phyloP scores from a whole-genome alignment of 2,888 invertebrate species.

The Drosophila paranaensis region DNA sequence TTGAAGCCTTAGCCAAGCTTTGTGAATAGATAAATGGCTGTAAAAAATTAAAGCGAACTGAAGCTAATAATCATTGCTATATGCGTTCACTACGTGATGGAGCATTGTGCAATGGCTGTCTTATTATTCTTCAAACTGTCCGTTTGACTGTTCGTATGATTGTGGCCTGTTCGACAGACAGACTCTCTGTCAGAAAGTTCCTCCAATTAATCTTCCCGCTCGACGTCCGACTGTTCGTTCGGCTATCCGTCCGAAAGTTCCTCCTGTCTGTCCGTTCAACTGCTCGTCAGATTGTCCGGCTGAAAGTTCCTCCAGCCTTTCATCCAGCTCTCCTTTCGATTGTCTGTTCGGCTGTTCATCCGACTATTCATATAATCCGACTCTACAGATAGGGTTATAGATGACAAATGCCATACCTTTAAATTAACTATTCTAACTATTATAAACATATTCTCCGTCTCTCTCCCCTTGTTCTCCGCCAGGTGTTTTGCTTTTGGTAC shows the following conservation, averaged over 20 bases:
- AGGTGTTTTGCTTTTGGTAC: constrained; percentile 88
- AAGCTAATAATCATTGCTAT: not conserved
- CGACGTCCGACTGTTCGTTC: too few species aligned
- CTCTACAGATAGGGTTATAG: not conserved
- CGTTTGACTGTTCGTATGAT: too few species aligned
- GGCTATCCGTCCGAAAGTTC: not conserved
- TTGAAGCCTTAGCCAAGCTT: not conserved
- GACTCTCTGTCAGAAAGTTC: too few species aligned
- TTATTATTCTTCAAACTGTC: too few species aligned
- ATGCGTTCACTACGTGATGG: not conserved
- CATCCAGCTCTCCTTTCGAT: too few species aligned
- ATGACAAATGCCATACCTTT: not conserved
- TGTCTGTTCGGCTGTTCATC: not conserved
- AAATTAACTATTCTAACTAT: not conserved
- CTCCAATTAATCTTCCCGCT: too few species aligned
- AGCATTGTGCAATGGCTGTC: too few species aligned
- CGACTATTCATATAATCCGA: too few species aligned
- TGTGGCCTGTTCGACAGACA: too few species aligned
- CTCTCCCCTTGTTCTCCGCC: not conserved
- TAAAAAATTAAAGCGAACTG: not conserved
- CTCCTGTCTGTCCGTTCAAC: not conserved
- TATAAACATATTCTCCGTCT: too few species aligned
- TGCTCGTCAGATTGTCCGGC: not conserved
- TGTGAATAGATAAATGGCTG: not conserved
- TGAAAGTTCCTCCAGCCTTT: not conserved